These are phyloP conservation scores for Gnathonemus longibarbis DNA, from an alignment of 2,113 vertebrate genomes.

Conservation along the genomic window DNA sequence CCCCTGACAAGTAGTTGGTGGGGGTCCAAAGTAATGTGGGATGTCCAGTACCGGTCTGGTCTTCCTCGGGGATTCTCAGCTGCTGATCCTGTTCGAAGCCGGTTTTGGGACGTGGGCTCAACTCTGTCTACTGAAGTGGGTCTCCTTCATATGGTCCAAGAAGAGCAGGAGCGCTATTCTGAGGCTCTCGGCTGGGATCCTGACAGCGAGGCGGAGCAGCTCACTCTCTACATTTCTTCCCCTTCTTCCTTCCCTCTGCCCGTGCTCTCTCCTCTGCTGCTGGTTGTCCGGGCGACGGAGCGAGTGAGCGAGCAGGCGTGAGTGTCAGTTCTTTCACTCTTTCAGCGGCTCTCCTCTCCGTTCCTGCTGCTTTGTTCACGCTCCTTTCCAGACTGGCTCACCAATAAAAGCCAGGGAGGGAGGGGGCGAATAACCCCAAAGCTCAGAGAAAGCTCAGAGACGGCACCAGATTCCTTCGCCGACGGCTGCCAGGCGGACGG, in stretches of 20 bases:
- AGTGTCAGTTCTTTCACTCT: conserved; percentile 27
- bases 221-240: neutral
- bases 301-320: conserved; percentile 13
- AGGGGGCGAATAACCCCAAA: conserved; percentile 16
- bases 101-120: conserved; percentile 4
- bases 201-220: neutral
- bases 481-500: neutral
- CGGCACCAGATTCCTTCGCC: neutral
- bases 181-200: neutral
- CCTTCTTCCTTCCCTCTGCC: neutral
- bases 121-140: neutral
- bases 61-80: neutral
- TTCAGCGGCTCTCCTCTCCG: conserved; percentile 35
- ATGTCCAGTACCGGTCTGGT: neutral
- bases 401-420: conserved; percentile 33
- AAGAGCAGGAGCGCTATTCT: neutral
- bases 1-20: neutral
- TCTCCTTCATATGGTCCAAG: neutral
- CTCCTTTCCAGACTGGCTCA: conserved; percentile 50
- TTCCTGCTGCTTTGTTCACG: conserved; percentile 54
- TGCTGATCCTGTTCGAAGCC: neutral
- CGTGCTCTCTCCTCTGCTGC: conserved; percentile 15
- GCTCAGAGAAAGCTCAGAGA: neutral
- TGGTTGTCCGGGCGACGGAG: conserved; percentile 28
- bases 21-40: neutral